These are phyloP conservation scores for Hypena proboscidalis DNA, from an alignment of 2,888 invertebrate genomes.

Conservation along the genomic window DNA sequence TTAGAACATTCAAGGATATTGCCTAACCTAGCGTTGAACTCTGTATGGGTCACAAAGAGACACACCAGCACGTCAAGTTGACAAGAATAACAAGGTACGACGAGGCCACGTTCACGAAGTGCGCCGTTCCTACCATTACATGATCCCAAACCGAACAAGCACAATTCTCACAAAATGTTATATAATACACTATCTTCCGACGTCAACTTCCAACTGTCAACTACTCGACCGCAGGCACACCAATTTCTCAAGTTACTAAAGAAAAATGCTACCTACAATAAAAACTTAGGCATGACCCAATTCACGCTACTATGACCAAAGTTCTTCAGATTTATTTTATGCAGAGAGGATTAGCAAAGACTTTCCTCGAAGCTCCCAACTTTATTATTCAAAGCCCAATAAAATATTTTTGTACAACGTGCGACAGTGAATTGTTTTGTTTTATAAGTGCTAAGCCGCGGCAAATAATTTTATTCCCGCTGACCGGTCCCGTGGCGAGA, in stretches of 20 bases:
- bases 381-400: slow-evolving; percentile 28
- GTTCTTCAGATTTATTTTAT: slow-evolving; percentile 1
- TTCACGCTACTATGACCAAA: background rate
- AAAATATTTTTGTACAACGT: slow-evolving; percentile 36
- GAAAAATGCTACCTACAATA: slow-evolving; percentile 3
- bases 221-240: background rate
- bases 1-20: background rate
- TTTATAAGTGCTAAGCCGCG: slow-evolving; percentile 60
- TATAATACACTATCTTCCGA: background rate
- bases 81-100: slow-evolving; percentile 31
- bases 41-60: slow-evolving; percentile 9
- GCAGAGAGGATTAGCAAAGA: slow-evolving; percentile 10
- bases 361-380: slow-evolving; percentile 3
- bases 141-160: slow-evolving; percentile 16
- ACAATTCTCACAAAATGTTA: slow-evolving; percentile 4
- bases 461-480: slow-evolving; percentile 71
- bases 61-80: slow-evolving; percentile 10
- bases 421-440: slow-evolving; percentile 47
- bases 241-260: background rate
- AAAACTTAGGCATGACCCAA: background rate
- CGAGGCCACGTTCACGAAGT: slow-evolving; percentile 23
- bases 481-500: slow-evolving; percentile 58
- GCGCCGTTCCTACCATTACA: slow-evolving; percentile 14
- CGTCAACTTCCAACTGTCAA: background rate
- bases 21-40: background rate